Evolutionary conservation across 2,888 invertebrate genomes (phyloP), one percentile per base, ranked within the genome.

Genomic region (Pardosa pseudoannulata): DNA sequence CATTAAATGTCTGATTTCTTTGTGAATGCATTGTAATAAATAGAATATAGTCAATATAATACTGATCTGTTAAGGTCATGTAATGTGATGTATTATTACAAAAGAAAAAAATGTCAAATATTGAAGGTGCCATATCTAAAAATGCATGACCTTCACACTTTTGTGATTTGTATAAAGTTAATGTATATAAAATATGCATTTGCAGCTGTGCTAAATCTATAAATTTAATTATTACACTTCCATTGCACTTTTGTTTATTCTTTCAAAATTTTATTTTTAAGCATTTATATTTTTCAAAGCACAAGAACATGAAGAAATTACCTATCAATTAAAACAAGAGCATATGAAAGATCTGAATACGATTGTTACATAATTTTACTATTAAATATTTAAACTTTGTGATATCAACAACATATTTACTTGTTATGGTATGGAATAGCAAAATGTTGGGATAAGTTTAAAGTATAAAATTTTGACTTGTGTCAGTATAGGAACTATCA

Each of bases 131-230:
- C 56, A 56, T 56, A 56, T 56, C 56, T 56, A 11, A 56, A n/a
- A 56, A 56, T 56, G 56, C 56, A 56, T 56, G 56, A 56, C 56
- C 56, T 56, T 56, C 56, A 56, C 56, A 56, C n/a, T 23, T 56
- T 56, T 56, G 56, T 56, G 56, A 56, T 56, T 56, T 56, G 56
- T 56, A 56, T 23, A 56, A 56, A 56, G 16, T 23, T 23, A 23
- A 23, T 56, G 56, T 56, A 56, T 23, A 56, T 56, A 56, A 56
- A 56, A 56, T 56, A 56, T 23, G 56, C 56, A 56, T 56, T 56
- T 56, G 56, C 56, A 56, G 23, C 56, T 56, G 56, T 56, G 56
- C 56, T 56, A 56, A 56, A 56, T 56, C 56, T 56, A 56, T 56
- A 56, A 56, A 56, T 56, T 56, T 56, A 23, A 56, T 23, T 56